Conservation (phyloP, 2,113 vertebrate species). For the Vidua chalybeata region DNA sequence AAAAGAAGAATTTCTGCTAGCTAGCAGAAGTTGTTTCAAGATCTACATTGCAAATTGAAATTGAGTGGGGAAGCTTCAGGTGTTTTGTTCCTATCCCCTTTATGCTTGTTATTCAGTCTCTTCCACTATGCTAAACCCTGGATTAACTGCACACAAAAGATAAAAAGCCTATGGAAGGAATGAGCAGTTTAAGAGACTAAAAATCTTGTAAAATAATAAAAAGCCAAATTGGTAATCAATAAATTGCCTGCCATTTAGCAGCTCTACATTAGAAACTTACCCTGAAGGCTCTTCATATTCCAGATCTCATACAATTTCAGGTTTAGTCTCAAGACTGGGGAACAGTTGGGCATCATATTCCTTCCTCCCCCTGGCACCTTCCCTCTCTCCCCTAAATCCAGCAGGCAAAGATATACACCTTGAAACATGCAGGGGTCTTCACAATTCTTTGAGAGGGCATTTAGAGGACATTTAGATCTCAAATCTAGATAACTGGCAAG, state of each 20-base stretch:
- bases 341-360: not conserved
- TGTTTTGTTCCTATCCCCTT: not conserved
- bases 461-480: not conserved
- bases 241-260: not conserved
- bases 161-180: not conserved
- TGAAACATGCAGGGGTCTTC: not conserved
- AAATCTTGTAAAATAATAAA: not conserved
- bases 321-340: not conserved
- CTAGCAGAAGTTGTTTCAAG: not conserved
- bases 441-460: not conserved
- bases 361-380: not conserved
- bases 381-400: not conserved
- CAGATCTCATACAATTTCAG: not conserved
- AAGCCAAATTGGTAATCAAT: not conserved
- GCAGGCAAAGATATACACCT: not conserved
- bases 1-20: not conserved
- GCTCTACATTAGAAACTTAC: not conserved
- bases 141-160: not conserved
- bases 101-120: not conserved
- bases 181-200: not conserved
- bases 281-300: not conserved
- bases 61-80: not conserved
- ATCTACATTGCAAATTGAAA: not conserved
- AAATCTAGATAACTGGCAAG: not conserved
- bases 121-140: not conserved